phyloP scores from a whole-genome alignment of 2,113 vertebrate genomes.

The Lampris incognitus region DNA sequence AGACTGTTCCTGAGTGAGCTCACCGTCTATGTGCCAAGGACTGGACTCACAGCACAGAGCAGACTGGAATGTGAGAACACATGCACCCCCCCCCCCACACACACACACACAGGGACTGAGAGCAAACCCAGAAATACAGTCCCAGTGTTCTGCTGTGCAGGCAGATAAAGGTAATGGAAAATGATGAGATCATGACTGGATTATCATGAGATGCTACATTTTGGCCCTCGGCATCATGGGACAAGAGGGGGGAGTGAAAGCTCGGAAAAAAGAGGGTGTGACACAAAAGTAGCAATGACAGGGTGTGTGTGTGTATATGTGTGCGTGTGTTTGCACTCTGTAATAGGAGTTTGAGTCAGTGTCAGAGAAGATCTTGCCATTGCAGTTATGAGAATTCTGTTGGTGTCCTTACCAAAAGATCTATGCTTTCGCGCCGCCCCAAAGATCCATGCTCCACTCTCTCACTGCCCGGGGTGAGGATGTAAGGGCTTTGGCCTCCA shows the following conservation, averaged over 20 bases:
- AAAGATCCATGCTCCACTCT: constrained; percentile 79
- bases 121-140: constrained; percentile 47
- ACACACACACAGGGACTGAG: background rate
- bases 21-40: constrained; percentile 5
- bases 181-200: constrained; percentile 44
- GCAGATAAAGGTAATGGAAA: constrained; percentile 20
- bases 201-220: constrained; percentile 20
- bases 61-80: background rate
- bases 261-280: constrained; percentile 44
- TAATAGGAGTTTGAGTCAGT: background rate
- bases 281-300: constrained; percentile 4
- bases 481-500: constrained; percentile 66
- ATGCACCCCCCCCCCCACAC: background rate
- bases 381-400: background rate
- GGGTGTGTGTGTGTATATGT: constrained; percentile 42
- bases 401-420: constrained; percentile 85
- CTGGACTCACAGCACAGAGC: background rate
- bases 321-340: background rate
- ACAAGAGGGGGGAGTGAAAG: constrained; percentile 25
- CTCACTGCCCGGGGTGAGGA: constrained; percentile 75
- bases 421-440: constrained; percentile 78
- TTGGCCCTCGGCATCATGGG: constrained; percentile 23
- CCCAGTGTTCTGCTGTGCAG: constrained; percentile 12
- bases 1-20: constrained; percentile 41
- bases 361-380: background rate